Base-by-base conservation (phyloP, 64 coral and sea anemone species). In the Montipora efflorescens region DNA sequence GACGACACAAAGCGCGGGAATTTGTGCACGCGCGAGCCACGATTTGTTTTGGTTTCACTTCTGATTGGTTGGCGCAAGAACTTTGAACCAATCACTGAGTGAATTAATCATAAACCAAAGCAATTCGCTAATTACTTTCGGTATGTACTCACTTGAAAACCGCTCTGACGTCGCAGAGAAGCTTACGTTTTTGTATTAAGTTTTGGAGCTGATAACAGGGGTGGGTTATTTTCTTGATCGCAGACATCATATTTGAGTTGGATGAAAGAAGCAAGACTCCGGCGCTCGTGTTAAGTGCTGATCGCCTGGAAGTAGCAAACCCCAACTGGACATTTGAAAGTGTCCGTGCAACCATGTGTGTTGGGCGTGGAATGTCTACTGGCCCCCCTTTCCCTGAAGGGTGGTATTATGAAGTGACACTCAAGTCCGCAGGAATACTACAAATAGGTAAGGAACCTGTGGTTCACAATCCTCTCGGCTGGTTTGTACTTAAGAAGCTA, bases 321-420 rank as follows among this genome's bases (percentile, higher is more conserved):
- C 87, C 89, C 21, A 94, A 94, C 89, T 99, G 98, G 98, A 96
- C 98, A 48, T 99, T 99, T 90, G 98, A 99, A 58, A 99, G 98
- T 70, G 93, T 99, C 9, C 98, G 90, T 59, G 90, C 98, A 58
- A 96, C 92, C 25, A 28, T 81, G n/a, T 96, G 85, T 73, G 95
- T 99, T 8, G 98, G 98, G 23, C 91, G 95, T 61, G 76, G 88
- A 9, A 87, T 80, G 79, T 94, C 89, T 66, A 4, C 70, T 20
- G 79, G 75, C 8, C 53, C 91, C 23, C 69, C 84, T 12, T 90
- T 94, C 19, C 98, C 98, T 7, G 67, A 72, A 62, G 98, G 98
- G 3, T 99, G 98, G 98, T 99, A 99, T 74, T 99, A 96, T 80
- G 98, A 99, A 79, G 98, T 99, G 48, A 94, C 90, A 25, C 80